Base-by-base conservation (phyloP, 2,113 vertebrate genomes). In the Glaucidium brasilianum region DNA sequence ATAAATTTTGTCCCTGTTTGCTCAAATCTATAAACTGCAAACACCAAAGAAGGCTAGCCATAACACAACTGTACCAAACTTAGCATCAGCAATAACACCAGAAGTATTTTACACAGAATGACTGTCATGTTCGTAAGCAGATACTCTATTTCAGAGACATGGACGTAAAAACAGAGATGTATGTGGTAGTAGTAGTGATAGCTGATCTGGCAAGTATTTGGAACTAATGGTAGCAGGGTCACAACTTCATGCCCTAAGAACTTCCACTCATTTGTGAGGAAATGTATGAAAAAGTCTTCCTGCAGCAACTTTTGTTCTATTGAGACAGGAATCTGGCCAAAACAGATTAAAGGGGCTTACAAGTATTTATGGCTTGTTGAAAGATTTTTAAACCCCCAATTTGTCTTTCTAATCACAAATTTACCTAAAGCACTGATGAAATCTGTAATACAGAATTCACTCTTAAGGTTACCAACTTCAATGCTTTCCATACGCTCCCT, bases 161-260 rank as follows among this genome's bases (percentile, higher is more conserved):
- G 11, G 30, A 55, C 25, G 14, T n/a, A 72, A 74, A 76, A 63
- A 47, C 7, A 41, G 6, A 29, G 16, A 55, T 14, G 9, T 6
- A 6, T 4, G 2, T 12, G 5, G 19, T 7, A 49, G 8, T 5
- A 67, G 34, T 5, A 80, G 32, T 1, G 0, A 53, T 2, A 71
- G 26, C 1, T 27, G 10, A 62, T 22, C 8, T n/a, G 7, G 6
- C 2, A 83, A 72, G 11, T 53, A 62, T 35, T 49, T 72, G 16
- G 23, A 30, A 67, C 14, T 73, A 74, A 34, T 15, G 41, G 16
- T 12, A 85, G 53, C 13, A 67, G 8, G 6, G 23, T 53, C 47
- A 92, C 18, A 85, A 37, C 14, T 35, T 90, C n/a, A n/a, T 64
- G 27, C 39, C 43, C 13, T 73, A 37, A 7, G 17, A 88, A 64